phyloP scores from a whole-genome alignment of 2,888 invertebrate genomes.

The Zygothrica quintamaculata region DNA sequence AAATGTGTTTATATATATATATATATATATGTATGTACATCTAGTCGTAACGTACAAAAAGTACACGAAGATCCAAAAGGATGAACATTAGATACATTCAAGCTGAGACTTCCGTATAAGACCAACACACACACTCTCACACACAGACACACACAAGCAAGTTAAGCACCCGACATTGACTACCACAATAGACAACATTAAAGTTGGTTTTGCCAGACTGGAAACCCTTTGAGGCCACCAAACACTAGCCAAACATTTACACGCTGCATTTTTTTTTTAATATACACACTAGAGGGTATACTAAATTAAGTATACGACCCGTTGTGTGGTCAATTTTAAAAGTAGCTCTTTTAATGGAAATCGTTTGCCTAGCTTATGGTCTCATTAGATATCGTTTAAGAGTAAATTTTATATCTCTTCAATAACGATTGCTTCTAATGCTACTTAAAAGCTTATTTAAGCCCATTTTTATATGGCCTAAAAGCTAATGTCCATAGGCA shows the following conservation, averaged over 20 bases:
- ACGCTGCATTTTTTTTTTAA: constrained; percentile 29
- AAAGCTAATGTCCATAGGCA: neutral
- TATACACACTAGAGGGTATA: constrained; percentile 2
- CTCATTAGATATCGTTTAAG: no score
- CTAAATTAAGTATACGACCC: neutral
- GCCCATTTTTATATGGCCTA: no score
- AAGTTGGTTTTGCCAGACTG: constrained; percentile 60
- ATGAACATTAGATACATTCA: constrained; percentile 78
- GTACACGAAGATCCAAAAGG: constrained; percentile 70
- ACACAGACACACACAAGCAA: constrained; percentile 49
- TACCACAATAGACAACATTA: constrained; percentile 75
- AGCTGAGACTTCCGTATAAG: constrained; percentile 67
- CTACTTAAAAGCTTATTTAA: no score
- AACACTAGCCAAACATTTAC: constrained; percentile 17
- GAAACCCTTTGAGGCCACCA: constrained; percentile 5
- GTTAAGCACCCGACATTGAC: constrained; percentile 76
- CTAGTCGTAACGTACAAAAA: constrained; percentile 49
- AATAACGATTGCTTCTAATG: no score
- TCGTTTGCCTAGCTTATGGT: no score
- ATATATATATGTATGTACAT: no score
- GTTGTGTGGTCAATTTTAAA: no score
- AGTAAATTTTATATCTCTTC: no score
- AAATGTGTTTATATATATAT: constrained; percentile 63
- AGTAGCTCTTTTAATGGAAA: no score
- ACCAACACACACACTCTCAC: constrained; percentile 31